Percentiles rank a stretch among this genome's conserved stretches.
Conservation (phyloP, 2,888 invertebrate species). For the Podotricha telesiphe region DNA sequence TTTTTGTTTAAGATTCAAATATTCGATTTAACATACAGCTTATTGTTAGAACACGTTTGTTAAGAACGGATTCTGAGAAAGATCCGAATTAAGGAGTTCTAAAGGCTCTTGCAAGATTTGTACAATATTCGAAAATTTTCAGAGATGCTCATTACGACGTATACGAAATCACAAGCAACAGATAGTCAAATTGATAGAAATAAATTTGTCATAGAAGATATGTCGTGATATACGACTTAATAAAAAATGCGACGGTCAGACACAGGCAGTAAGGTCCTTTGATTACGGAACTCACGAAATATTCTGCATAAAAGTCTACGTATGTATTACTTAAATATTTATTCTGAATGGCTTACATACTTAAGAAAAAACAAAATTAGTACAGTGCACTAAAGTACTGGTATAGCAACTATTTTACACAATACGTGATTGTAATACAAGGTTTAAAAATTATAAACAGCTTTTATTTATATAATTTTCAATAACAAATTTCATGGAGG, state of each 20-base stretch:
- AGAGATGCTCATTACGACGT: no score
- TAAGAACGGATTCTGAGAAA: no score
- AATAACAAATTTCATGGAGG: no score
- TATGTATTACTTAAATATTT: constrained; percentile 1
- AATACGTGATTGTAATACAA: background rate
- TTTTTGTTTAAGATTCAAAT: background rate
- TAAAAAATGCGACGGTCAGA: background rate
- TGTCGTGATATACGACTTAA: background rate
- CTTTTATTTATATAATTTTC: constrained; percentile 1
- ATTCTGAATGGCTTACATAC: background rate
- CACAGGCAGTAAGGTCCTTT: background rate
- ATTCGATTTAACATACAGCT: no score
- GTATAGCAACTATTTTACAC: background rate
- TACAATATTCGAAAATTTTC: no score
- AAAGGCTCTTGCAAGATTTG: no score
- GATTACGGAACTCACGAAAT: constrained; percentile 6
- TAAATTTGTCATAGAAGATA: background rate
- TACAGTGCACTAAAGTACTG: background rate
- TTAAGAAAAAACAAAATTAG: background rate
- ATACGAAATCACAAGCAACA: no score
- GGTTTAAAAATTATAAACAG: background rate
- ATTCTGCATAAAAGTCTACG: background rate
- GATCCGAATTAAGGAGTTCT: no score
- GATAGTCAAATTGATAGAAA: no score
- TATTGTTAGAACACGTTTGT: no score